Base-by-base conservation (phyloP, 2,888 invertebrate genomes). In the Nycteola revayana region DNA sequence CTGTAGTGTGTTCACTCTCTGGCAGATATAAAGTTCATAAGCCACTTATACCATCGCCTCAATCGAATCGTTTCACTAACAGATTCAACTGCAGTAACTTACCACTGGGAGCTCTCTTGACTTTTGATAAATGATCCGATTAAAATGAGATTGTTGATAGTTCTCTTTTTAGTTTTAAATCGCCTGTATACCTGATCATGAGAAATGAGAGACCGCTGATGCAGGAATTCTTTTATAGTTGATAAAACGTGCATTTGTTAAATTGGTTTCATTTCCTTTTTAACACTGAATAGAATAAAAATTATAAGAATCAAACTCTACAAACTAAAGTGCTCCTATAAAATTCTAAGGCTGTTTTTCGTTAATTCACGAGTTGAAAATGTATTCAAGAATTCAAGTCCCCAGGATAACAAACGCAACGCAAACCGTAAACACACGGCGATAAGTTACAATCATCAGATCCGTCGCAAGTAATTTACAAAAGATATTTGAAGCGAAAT, bases 401-500 rank as follows among this genome's bases (percentile, higher is more conserved):
- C 25, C 24, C 32, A 31, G 25, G 36, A 32, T 42, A 60, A 52
- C 38, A 36, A 49, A 52, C 42, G 48, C 42, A 48, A 52, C 21
- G 50, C 36, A 43, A 49, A 56, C 49, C 53, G 56, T 53, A 63
- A 62, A 55, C 54, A 65, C 37, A 43, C 14, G n/a, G 60, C 63
- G 63, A 62, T 70, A 70, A 67, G 56, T 64, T 60, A 67, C 59
- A 69, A 64, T 72, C 68, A 75, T 67, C 60, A 65, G 64, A 69
- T 66, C 66, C 59, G 69, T 67, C 55, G 69, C 61, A 60, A 62
- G 73, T 74, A 74, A 77, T 79, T 74, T 72, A 61, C 53, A 64
- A 67, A 74, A 76, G 65, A 75, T 71, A 75, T 75, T 73, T 64
- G 66, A 58, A 59, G 55, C 55, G 60, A 64, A 75, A 74, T 68